Base-by-base conservation (phyloP, 2,113 vertebrate genomes). In the Cranoglanis bouderius region DNA sequence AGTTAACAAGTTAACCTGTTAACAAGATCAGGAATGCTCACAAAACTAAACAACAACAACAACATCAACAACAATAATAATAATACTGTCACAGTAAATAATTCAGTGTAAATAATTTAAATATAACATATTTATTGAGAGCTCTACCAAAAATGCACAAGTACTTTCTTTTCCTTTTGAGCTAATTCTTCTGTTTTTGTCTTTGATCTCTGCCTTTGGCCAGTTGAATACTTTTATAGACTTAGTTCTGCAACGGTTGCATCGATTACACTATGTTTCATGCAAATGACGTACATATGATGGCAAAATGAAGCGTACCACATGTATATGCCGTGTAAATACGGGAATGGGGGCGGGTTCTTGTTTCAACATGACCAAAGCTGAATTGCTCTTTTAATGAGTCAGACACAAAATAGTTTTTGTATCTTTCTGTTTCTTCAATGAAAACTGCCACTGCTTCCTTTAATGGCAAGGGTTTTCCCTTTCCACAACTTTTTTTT, bases 401-500 rank as follows among this genome's bases (percentile, higher is more conserved):
- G 26, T 12, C 63, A n/a, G 29, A 65, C 63, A n/a, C 29, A 65
- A 65, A 65, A 29, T n/a, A n/a, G 1, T n/a, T 63, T 63, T 26
- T 59, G 6, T 26, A 24, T 63, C 24, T 63, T 65, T n/a, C n/a
- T 63, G 7, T 13, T 65, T 65, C 63, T 65, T 14, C 29, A 4
- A 9, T 65, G 29, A 61, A 61, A 29, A 75, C 21, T 75, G 72
- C 75, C 38, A 49, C 18, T 49, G 40, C 12, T 49, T 78, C 10
- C 43, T 78, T 14, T 78, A 49, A 78, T 16, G 57, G 21, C 72
- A 84, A 57, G 51, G 51, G 32, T 84, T 88, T 72, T 93, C 94
- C 95, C 93, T 88, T 92, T 91, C 65, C 65, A n/a, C 29, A 21
- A 9, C 26, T 61, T 89, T 89, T 88, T 18, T 70, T 90, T 0